Percentiles rank a stretch among this genome's conserved stretches.
Conservation (phyloP, 2,888 invertebrate genomes). For the Minunthozetes semirufus region DNA sequence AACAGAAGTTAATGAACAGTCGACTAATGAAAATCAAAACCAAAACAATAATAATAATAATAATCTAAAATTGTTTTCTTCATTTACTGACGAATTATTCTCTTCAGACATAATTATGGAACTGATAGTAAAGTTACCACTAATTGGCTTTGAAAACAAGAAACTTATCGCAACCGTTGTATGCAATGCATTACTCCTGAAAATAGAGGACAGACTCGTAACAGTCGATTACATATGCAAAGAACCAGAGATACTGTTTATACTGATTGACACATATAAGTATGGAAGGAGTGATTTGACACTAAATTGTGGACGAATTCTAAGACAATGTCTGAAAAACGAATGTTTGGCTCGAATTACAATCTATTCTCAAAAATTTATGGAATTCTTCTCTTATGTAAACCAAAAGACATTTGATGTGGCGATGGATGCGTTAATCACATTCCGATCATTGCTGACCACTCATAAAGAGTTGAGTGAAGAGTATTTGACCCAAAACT, state of each 20-base stretch:
- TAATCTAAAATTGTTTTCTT: neutral
- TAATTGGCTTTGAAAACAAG: constrained; percentile 34
- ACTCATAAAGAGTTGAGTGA: constrained; percentile 24
- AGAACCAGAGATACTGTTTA: constrained; percentile 19
- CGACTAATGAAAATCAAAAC: neutral
- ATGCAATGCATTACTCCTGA: constrained; percentile 29
- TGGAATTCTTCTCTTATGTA: constrained; percentile 30
- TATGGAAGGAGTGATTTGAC: constrained; percentile 34
- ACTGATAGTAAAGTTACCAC: constrained; percentile 20
- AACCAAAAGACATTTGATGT: constrained; percentile 34
- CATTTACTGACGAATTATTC: constrained; percentile 12
- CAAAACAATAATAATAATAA: neutral
- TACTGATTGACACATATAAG: constrained; percentile 28
- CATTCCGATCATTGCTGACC: constrained; percentile 30
- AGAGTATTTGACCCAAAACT: neutral
- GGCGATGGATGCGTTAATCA: constrained; percentile 34
- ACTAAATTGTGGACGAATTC: constrained; percentile 31
- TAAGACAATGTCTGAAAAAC: constrained; percentile 25
- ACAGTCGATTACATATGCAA: constrained; percentile 30
- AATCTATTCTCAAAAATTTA: constrained; percentile 10
- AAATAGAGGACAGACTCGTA: constrained; percentile 20
- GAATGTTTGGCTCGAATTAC: constrained; percentile 13
- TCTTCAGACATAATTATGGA: constrained; percentile 13
- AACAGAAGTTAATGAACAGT: neutral
- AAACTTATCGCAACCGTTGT: constrained; percentile 24